These are phyloP conservation scores for Apocrypta bakeri DNA, from an alignment of 1,140 invertebrate genomes.

Conservation along the genomic window DNA sequence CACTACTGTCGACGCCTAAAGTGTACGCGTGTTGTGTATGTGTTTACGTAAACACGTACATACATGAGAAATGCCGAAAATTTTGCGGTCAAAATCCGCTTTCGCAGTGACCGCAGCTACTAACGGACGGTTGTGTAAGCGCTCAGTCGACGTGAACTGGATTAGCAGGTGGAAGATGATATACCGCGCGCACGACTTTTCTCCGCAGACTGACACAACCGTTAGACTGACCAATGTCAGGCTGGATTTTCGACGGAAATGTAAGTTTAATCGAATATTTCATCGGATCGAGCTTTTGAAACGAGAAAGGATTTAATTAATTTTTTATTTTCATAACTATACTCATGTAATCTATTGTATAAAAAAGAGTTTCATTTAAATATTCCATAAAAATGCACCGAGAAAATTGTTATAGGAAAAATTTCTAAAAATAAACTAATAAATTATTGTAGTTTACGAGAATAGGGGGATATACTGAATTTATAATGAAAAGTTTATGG, in stretches of 20 bases:
- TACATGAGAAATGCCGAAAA: neutral
- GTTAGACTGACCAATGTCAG: neutral
- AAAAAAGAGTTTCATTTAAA: too few species aligned
- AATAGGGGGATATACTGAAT: too few species aligned
- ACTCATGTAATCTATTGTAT: too few species aligned
- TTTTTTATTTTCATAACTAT: neutral
- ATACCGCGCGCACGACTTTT: neutral
- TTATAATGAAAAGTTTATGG: too few species aligned
- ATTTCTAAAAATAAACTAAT: too few species aligned
- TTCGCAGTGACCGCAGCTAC: neutral
- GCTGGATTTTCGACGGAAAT: neutral
- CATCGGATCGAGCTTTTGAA: neutral
- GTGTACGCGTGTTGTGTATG: neutral
- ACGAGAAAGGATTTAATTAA: too few species aligned
- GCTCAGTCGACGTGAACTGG: neutral
- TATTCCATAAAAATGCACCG: too few species aligned
- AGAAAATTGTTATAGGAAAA: too few species aligned
- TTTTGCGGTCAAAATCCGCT: neutral
- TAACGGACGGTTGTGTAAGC: neutral
- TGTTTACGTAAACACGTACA: neutral
- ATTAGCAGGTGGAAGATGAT: neutral
- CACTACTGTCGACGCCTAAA: neutral
- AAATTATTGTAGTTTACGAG: too few species aligned
- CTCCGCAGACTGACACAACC: neutral
- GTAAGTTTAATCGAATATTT: neutral